phyloP scores from a whole-genome alignment of 2,113 vertebrate species.

The Scomber scombrus region DNA sequence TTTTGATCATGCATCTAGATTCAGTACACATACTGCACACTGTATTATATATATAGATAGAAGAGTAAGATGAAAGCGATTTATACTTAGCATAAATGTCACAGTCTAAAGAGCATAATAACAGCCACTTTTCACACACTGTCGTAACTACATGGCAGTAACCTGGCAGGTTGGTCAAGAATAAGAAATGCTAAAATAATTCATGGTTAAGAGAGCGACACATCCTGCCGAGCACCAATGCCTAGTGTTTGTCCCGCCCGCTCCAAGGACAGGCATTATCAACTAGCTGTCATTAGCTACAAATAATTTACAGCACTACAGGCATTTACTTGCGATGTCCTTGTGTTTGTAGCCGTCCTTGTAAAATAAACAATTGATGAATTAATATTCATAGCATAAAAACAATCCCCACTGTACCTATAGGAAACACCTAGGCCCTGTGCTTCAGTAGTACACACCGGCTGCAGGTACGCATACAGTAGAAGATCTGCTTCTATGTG shows the following conservation, averaged over 20 bases:
- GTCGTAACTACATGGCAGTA: background rate
- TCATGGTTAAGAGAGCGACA: background rate
- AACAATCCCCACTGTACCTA: background rate
- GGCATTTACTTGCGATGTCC: conserved; percentile 10
- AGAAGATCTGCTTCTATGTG: background rate
- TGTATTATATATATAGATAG: too few relatives aligned
- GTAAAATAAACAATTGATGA: background rate
- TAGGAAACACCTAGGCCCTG: background rate
- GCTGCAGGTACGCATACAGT: conserved; percentile 17
- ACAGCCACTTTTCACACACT: background rate
- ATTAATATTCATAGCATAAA: conserved; percentile 1
- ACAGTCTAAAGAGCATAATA: too few relatives aligned
- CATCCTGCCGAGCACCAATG: background rate
- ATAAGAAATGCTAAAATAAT: conserved; percentile 1
- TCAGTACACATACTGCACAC: too few relatives aligned
- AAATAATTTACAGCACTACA: background rate
- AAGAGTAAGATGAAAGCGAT: too few relatives aligned
- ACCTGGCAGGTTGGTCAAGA: background rate
- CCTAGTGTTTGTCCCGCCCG: background rate
- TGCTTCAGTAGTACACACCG: background rate
- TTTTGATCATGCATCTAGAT: background rate
- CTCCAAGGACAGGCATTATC: conserved; percentile 30
- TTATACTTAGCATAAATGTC: too few relatives aligned
- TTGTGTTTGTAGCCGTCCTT: conserved; percentile 3
- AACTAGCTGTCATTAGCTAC: conserved; percentile 20